These are phyloP conservation scores for Erythrolamprus reginae DNA, from an alignment of 2,113 vertebrate genomes.

Conservation along the genomic window DNA sequence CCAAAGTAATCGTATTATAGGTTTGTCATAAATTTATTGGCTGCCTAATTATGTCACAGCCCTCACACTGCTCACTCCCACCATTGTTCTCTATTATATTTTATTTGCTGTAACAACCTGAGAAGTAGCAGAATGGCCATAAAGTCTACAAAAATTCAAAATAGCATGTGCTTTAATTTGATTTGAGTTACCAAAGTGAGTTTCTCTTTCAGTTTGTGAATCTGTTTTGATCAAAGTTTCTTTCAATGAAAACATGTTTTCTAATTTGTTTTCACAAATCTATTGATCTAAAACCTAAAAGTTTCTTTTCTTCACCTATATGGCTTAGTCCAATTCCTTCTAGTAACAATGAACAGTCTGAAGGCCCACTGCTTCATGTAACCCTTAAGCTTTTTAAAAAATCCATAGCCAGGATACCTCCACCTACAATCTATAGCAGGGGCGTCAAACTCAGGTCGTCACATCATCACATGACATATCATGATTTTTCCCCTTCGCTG, in stretches of 20 bases:
- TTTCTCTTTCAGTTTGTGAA: not conserved
- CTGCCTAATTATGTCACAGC: not conserved
- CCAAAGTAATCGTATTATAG: not conserved
- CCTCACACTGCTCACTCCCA: not conserved
- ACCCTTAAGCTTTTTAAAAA: not conserved
- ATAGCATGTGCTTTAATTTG: not conserved
- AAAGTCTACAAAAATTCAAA: not conserved
- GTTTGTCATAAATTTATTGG: not conserved
- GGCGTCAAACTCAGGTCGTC: too few relatives aligned
- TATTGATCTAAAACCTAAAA: not conserved
- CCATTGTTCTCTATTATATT: not conserved
- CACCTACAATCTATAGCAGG: not conserved
- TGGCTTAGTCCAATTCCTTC: not conserved
- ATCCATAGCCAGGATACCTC: not conserved
- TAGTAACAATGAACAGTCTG: not conserved
- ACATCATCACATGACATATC: too few relatives aligned
- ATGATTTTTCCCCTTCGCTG: too few relatives aligned
- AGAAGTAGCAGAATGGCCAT: not conserved
- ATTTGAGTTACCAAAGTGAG: not conserved
- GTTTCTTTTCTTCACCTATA: not conserved
- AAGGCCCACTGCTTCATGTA: not conserved
- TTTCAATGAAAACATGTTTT: not conserved
- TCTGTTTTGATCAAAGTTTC: not conserved
- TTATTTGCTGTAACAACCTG: not conserved
- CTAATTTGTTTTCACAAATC: not conserved